Evolutionary conservation across 2,797 vertebrate species (phyloP).

Genomic region (Halcyon badia): DNA sequence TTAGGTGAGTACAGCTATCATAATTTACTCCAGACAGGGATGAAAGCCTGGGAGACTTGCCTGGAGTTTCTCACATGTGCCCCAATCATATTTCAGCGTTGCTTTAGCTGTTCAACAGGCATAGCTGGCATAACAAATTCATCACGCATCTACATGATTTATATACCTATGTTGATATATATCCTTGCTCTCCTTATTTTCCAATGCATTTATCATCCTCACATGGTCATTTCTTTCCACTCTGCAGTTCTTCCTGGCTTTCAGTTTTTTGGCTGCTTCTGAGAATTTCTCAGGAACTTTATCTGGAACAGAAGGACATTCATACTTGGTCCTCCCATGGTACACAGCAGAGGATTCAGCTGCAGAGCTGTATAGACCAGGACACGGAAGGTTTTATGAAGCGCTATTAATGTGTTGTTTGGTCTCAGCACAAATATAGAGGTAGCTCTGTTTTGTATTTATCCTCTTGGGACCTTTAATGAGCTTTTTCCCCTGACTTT

Average conservation of each 20-base stretch:
- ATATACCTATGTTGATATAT: slow-evolving; percentile 8
- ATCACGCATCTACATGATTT: slow-evolving; percentile 38
- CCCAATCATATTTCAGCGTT: slow-evolving; percentile 28
- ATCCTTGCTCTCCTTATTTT: slow-evolving; percentile 1
- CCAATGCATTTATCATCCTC: slow-evolving; percentile 26
- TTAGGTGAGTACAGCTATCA: background rate
- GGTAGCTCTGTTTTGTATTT: background rate
- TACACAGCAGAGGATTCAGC: background rate
- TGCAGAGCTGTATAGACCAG: background rate
- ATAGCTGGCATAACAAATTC: slow-evolving; percentile 37
- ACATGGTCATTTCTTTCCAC: slow-evolving; percentile 28
- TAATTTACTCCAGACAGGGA: slow-evolving; percentile 8
- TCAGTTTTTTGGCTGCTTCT: background rate
- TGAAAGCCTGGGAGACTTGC: slow-evolving; percentile 9
- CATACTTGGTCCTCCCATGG: background rate
- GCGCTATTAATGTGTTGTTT: rapidly evolving
- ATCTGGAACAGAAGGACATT: background rate
- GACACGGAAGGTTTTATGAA: rapidly evolving
- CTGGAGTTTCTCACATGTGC: background rate
- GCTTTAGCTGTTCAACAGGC: slow-evolving; percentile 31
- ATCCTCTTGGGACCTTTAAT: background rate
- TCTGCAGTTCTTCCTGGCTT: background rate
- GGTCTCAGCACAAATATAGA: background rate
- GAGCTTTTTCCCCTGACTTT: background rate
- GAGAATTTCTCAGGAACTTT: background rate